phyloP scores from a whole-genome alignment of 2,797 vertebrate genomes.

The Meriones psammophilus region DNA sequence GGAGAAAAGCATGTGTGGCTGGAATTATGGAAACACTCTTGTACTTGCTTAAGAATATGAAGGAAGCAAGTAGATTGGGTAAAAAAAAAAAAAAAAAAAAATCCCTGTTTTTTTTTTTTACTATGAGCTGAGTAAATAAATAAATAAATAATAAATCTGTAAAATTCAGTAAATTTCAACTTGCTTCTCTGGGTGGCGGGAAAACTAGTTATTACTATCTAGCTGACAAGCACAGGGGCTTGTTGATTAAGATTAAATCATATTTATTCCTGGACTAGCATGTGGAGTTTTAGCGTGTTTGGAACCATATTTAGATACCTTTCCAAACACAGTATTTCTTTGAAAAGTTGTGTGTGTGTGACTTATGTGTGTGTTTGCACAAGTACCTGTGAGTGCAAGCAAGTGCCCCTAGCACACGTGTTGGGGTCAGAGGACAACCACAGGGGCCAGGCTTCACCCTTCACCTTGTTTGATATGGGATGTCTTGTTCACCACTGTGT shows the following conservation, averaged over 20 bases:
- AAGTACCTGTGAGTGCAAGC: background rate
- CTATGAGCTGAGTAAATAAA: background rate
- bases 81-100: conserved; percentile 57
- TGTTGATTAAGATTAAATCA: conserved; percentile 37
- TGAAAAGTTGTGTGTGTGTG: background rate
- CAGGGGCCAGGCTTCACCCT: background rate
- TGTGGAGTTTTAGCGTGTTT: background rate
- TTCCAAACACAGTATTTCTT: background rate
- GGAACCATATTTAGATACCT: background rate
- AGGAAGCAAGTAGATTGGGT: conserved; percentile 15
- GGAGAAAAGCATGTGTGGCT: background rate
- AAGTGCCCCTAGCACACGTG: background rate
- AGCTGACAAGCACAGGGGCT: background rate
- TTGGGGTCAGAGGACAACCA: background rate
- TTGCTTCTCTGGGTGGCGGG: conserved; percentile 58
- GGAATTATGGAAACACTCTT: conserved; percentile 40
- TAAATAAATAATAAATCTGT: conserved; percentile 11
- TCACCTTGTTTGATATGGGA: background rate
- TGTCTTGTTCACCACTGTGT: background rate
- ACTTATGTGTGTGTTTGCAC: background rate
- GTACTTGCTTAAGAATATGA: conserved; percentile 57
- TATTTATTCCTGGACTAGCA: background rate
- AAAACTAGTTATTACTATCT: background rate
- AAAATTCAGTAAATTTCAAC: conserved; percentile 13
- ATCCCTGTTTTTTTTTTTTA: background rate